A percentile compares a stretch with the other conserved stretches of the same genome.
phyloP scores from a whole-genome alignment of 2,113 vertebrate species.

The Phoenicopterus ruber region DNA sequence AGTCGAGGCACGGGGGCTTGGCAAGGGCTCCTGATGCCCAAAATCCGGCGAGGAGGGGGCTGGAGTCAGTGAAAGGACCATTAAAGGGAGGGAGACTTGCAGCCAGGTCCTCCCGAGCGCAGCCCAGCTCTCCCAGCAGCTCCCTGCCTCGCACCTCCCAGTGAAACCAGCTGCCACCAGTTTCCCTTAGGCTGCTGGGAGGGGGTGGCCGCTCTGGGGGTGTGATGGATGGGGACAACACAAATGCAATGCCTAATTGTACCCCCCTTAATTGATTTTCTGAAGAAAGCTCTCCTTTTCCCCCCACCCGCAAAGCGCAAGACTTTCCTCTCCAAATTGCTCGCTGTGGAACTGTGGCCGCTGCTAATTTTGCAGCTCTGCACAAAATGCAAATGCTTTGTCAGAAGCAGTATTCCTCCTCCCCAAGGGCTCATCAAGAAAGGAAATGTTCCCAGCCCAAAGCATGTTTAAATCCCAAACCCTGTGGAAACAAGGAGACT shows the following conservation, averaged over 20 bases:
- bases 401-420: background rate
- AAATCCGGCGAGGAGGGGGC: background rate
- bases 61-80: background rate
- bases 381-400: constrained; percentile 43
- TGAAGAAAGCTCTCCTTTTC: background rate
- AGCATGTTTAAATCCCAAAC: background rate
- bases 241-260: background rate
- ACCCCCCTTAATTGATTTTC: background rate
- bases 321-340: background rate
- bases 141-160: background rate
- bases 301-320: background rate
- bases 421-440: background rate
- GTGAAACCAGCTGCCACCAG: background rate
- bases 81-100: background rate
- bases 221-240: background rate
- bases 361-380: constrained; percentile 29
- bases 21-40: background rate
- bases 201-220: background rate
- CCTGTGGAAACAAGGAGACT: accelerated
- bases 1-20: background rate
- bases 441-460: background rate
- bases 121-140: background rate
- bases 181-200: background rate
- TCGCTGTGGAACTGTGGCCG: background rate
- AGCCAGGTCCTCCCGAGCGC: background rate